phyloP scores from a whole-genome alignment of 23 tunicate species.

The Botrylloides violaceus region DNA sequence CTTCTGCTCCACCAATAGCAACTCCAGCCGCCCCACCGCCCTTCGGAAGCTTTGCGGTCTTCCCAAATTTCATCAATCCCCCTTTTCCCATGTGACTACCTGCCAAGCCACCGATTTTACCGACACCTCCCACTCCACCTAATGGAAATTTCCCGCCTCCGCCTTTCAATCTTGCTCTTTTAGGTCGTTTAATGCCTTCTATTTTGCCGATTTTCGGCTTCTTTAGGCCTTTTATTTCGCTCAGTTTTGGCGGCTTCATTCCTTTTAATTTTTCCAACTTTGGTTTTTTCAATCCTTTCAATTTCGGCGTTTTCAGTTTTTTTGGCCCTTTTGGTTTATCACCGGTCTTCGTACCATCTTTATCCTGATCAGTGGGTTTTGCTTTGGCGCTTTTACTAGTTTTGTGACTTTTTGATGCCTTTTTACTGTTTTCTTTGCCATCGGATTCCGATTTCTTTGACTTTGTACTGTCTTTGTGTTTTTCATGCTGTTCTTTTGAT shows the following conservation, averaged over 20 bases:
- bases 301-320: constrained; percentile 26
- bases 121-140: constrained; percentile 10
- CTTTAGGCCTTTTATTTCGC: constrained; percentile 17
- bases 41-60: not conserved
- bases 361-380: not conserved
- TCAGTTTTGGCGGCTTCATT: constrained; percentile 27
- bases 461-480: not conserved
- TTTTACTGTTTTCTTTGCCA: constrained; percentile 1
- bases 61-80: constrained; percentile 14
- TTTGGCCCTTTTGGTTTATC: not conserved
- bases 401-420: too few relatives aligned
- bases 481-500: not conserved
- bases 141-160: not conserved
- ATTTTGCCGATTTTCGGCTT: constrained; percentile 19
- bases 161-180: constrained; percentile 12
- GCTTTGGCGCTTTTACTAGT: not conserved
- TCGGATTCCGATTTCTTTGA: not conserved
- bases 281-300: constrained; percentile 24
- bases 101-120: constrained; percentile 3
- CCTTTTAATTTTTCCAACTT: constrained; percentile 25
- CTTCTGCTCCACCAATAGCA: constrained; percentile 40
- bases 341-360: not conserved
- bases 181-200: constrained; percentile 21
- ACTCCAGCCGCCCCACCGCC: constrained; percentile 39
- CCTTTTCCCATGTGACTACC: constrained; percentile 19